A percentile compares a stretch with the other conserved stretches of the same genome.
These are phyloP conservation scores for Argyresthia albistria DNA, from an alignment of 2,888 invertebrate genomes.

Conservation along the genomic window DNA sequence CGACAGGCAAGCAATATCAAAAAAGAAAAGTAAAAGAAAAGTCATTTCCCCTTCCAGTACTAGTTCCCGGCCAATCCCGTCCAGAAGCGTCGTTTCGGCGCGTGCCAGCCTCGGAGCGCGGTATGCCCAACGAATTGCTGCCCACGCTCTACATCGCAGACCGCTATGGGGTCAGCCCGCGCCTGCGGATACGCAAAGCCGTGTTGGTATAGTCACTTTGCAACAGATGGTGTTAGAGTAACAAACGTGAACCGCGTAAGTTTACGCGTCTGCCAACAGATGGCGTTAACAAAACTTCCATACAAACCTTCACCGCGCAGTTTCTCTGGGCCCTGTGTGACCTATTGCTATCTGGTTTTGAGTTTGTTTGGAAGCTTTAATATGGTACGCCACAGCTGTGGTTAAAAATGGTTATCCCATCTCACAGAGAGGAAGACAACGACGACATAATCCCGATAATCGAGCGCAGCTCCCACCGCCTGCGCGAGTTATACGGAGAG, in stretches of 20 bases:
- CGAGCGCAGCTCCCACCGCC: constrained; percentile 51
- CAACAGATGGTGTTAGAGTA: neutral
- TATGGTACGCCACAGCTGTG: neutral
- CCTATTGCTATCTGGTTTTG: neutral
- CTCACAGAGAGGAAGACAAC: constrained; percentile 77
- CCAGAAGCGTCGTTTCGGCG: constrained; percentile 42
- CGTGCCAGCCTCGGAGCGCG: constrained; percentile 33
- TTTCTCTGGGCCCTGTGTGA: neutral
- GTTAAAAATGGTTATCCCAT: neutral
- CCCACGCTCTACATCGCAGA: constrained; percentile 41
- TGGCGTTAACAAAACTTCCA: neutral
- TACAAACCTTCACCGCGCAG: neutral
- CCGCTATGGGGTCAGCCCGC: constrained; percentile 40
- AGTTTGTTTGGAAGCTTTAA: neutral
- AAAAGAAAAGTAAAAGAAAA: too few species aligned
- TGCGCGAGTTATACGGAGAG: constrained; percentile 74
- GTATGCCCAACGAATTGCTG: constrained; percentile 33
- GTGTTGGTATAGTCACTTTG: constrained; percentile 34
- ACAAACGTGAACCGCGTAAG: neutral
- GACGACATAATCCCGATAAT: constrained; percentile 77
- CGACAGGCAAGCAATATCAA: too few species aligned
- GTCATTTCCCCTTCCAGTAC: constrained; percentile 19
- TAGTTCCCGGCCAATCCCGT: constrained; percentile 42
- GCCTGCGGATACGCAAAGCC: constrained; percentile 46
- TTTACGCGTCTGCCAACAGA: neutral